phyloP scores from a whole-genome alignment of 2,888 invertebrate genomes.

The Xylophagus ater region DNA sequence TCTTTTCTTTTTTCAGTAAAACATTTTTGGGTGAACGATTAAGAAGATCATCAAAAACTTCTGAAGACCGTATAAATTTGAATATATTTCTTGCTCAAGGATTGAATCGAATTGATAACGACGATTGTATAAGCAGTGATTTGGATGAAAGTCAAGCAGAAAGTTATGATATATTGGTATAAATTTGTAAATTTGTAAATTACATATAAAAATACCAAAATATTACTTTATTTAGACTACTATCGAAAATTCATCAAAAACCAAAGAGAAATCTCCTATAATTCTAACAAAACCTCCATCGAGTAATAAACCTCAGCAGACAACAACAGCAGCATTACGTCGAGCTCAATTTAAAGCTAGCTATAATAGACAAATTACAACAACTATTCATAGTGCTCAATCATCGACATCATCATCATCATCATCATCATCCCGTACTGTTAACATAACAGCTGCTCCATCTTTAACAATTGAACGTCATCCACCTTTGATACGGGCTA shows the following conservation, averaged over 20 bases:
- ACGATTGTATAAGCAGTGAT: slow-evolving; percentile 17
- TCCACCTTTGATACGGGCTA: slow-evolving; percentile 37
- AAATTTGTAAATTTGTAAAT: slow-evolving; percentile 1
- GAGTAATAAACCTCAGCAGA: not conserved
- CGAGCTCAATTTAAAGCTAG: slow-evolving; percentile 24
- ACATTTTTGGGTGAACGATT: slow-evolving; percentile 41
- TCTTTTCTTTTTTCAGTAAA: slow-evolving; percentile 29
- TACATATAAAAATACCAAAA: not conserved
- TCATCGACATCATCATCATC: not conserved
- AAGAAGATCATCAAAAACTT: slow-evolving; percentile 40
- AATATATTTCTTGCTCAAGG: slow-evolving; percentile 49
- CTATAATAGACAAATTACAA: slow-evolving; percentile 10
- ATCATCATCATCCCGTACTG: not conserved
- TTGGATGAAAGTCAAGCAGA: slow-evolving; percentile 25
- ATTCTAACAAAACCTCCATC: not conserved
- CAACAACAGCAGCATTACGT: slow-evolving; percentile 19
- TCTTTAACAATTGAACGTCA: slow-evolving; percentile 30
- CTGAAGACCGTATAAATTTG: slow-evolving; percentile 46
- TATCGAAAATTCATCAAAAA: not conserved
- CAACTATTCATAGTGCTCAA: no score
- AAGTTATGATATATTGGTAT: slow-evolving; percentile 16
- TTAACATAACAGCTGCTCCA: slow-evolving; percentile 19
- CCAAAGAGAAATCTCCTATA: not conserved
- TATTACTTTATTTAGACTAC: not conserved
- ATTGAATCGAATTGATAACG: slow-evolving; percentile 27